Base-by-base conservation (phyloP, 2,113 vertebrate species). In the Oncorhynchus clarkii region DNA sequence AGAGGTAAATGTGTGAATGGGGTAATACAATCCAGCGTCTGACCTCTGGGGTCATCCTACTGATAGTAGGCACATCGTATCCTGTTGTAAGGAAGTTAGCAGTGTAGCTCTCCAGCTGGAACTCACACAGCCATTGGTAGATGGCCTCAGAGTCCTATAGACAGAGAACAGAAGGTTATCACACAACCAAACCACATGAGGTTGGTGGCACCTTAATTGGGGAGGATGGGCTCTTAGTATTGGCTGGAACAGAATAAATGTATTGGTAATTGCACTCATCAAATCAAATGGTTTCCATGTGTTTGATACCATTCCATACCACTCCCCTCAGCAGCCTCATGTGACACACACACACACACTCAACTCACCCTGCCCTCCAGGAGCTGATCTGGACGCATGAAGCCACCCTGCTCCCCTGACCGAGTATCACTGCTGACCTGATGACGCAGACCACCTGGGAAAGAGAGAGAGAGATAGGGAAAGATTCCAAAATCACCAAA, bases 1-100 rank as follows among this genome's bases (percentile, higher is more conserved):
- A 4, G 14, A 54, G 13, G 16, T 18, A 54, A 14, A 54, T 45
- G 51, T 54, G 12, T 51, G 14, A 54, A 54, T 54, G 51, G 51
- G 16, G 51, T 54, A 54, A 64, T 64, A 45, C 39, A 45, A 45
- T 26, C 20, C 7, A 26, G 60, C 4, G 24, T 16, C 57, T 64
- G 64, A 96, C 95, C 95, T 96, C 95, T 0, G 95, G 95, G 0
- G 95, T 96, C 95, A 96, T 96, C 60, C 95, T 92, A 82, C 95
- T 96, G 86, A 96, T 96, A 13, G 95, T 96, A 12, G 95, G 95
- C 80, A 96, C 95, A 0, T 96, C 95, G 0, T 96, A 96, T 73
- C 95, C 95, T 0, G 95, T 93, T 0, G 82, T 95, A 73, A 96
- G 89, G 79, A 96, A 96, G 89, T 96, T 95, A 79, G 80, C 69